Base-by-base conservation (phyloP, 2,113 vertebrate genomes). In the human region DNA sequence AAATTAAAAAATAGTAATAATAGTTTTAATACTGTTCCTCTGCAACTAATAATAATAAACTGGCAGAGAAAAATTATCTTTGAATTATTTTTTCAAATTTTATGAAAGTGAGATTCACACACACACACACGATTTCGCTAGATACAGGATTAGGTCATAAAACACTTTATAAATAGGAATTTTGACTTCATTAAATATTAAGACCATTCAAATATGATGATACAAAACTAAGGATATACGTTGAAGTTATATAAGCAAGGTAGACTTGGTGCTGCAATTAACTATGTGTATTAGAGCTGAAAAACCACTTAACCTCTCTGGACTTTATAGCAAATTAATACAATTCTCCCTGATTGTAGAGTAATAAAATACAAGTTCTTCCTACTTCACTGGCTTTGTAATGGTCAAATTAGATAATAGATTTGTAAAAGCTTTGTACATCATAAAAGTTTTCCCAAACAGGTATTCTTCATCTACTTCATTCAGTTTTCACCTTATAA, bases 191-290 rank as follows among this genome's bases (percentile, higher is more conserved):
- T 25, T 73, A 66, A 13, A 14, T n/a, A 45, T 2, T 50, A 40
- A 57, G 5, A 6, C 2, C 30, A 38, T 1, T 72, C 50, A 30
- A 48, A 55, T 38, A 38, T 16, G 27, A 38, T 55, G 12, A 13
- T 52, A n/a, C 3, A 9, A 7, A 66, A 14, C 0, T 22, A 70
- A 16, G 13, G 18, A 30, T 5, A 43, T 23, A 14, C 1, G 6
- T 2, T 73, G 32, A 0, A 88, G 8, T 45, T 35, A 9, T 6
- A 8, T 30, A 35, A 48, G 12, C 3, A 38, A 40, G 18, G 3
- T 2, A 9, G 17, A 2, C 4, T 40, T 12, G 11, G 16, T 43
- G 10, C 23, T 61, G 12, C 1, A 52, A 23, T 82, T 35, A 52
- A 75, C 25, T 38, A 3, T 13, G 5, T 27, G 6, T 25, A 30